Percentiles rank a stretch among this genome's conserved stretches.
phyloP scores from a whole-genome alignment of 1,140 invertebrate species.

The Platorchestia sp. region DNA sequence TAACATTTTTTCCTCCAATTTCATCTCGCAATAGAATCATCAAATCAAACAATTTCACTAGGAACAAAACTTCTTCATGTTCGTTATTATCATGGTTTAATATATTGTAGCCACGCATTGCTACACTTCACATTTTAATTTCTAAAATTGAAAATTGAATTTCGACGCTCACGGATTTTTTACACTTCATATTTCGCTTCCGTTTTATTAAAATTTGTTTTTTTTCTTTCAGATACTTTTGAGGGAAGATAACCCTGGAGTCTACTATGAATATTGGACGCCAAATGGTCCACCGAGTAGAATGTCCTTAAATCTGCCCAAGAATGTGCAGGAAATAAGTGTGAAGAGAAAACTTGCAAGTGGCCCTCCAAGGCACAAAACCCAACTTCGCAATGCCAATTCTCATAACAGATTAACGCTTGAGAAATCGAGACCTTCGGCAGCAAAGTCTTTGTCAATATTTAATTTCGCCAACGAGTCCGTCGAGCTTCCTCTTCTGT shows the following conservation, averaged over 20 bases:
- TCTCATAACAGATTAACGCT: background rate
- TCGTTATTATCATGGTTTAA: too few relatives aligned
- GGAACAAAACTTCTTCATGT: too few relatives aligned
- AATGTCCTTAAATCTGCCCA: background rate
- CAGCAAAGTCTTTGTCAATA: background rate
- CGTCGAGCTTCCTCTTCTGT: background rate
- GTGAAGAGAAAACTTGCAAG: background rate
- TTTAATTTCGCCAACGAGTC: constrained; percentile 33
- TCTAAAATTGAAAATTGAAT: too few relatives aligned
- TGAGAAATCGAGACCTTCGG: background rate
- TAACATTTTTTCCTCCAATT: too few relatives aligned
- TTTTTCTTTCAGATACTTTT: constrained; percentile 47
- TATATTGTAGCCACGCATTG: too few relatives aligned
- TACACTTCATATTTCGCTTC: background rate
- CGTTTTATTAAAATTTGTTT: background rate
- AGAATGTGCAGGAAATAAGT: background rate
- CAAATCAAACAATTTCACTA: too few relatives aligned
- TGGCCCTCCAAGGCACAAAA: background rate
- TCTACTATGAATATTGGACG: constrained; percentile 60
- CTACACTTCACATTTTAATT: too few relatives aligned
- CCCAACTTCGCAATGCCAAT: background rate
- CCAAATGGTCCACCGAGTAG: constrained; percentile 17
- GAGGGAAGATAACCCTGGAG: constrained; percentile 56
- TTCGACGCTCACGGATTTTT: too few relatives aligned
- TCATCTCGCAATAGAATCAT: too few relatives aligned